These are phyloP conservation scores for Lagopus leucura DNA, from an alignment of 2,113 vertebrate genomes.

Conservation along the genomic window DNA sequence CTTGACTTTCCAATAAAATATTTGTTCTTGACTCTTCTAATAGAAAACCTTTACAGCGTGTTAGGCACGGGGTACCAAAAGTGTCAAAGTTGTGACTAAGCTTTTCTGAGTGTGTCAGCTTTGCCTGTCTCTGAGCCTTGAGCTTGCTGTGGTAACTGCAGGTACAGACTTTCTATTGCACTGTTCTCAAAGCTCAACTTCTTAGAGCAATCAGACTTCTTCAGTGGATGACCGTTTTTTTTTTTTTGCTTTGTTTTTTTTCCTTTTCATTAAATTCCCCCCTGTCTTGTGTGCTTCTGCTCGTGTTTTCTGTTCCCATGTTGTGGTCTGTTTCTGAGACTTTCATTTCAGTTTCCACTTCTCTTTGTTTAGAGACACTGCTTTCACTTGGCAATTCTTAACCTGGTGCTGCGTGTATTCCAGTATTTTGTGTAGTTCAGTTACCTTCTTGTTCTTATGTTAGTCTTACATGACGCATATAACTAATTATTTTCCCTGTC, in stretches of 20 bases:
- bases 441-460: neutral
- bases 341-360: neutral
- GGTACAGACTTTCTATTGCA: neutral
- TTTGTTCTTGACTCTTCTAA: neutral
- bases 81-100: neutral
- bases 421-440: neutral
- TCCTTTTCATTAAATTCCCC: neutral
- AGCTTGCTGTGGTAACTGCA: neutral
- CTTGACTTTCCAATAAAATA: neutral
- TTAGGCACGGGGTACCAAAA: neutral
- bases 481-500: neutral
- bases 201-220: neutral
- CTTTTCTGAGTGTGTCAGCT: neutral
- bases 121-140: neutral
- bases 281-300: neutral
- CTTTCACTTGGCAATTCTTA: neutral
- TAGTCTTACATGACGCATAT: neutral
- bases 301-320: neutral
- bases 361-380: neutral
- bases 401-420: neutral
- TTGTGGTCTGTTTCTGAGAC: neutral
- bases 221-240: neutral
- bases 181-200: neutral
- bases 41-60: neutral
- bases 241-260: neutral